These are phyloP conservation scores for Meriones unguiculatus DNA, from an alignment of 2,113 vertebrate genomes.

Conservation along the genomic window DNA sequence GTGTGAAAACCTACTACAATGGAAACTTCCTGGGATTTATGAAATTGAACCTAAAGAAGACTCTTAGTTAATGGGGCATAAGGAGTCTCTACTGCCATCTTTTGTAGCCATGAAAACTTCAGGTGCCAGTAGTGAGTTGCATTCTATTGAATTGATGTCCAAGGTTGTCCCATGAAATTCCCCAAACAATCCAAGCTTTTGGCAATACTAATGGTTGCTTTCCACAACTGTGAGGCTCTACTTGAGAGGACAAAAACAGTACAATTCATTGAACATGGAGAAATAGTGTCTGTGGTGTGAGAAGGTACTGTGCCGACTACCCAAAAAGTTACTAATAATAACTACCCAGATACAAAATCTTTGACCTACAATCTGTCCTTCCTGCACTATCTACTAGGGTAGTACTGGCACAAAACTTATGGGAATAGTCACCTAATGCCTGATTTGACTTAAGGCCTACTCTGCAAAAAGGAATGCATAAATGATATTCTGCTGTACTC, in stretches of 20 bases:
- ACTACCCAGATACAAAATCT: background rate
- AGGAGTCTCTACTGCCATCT: background rate
- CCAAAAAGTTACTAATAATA: background rate
- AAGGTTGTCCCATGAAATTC: background rate
- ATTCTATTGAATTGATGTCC: background rate
- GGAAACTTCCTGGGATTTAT: background rate
- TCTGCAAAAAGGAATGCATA: background rate
- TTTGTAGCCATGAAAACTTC: background rate
- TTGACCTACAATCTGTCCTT: background rate
- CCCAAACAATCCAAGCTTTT: background rate
- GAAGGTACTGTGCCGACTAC: background rate
- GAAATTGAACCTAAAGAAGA: background rate
- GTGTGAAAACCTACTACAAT: background rate
- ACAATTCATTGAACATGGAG: background rate
- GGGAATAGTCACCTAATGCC: background rate
- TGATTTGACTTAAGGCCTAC: background rate
- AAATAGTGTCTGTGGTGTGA: background rate
- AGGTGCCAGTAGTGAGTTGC: background rate
- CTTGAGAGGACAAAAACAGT: background rate
- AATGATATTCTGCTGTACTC: background rate
- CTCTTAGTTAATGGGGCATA: background rate
- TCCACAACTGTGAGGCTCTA: background rate
- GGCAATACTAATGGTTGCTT: background rate
- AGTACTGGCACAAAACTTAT: background rate
- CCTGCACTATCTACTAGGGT: background rate